Base-by-base conservation (phyloP, 1,140 invertebrate species). In the Drosophila nasuta region DNA sequence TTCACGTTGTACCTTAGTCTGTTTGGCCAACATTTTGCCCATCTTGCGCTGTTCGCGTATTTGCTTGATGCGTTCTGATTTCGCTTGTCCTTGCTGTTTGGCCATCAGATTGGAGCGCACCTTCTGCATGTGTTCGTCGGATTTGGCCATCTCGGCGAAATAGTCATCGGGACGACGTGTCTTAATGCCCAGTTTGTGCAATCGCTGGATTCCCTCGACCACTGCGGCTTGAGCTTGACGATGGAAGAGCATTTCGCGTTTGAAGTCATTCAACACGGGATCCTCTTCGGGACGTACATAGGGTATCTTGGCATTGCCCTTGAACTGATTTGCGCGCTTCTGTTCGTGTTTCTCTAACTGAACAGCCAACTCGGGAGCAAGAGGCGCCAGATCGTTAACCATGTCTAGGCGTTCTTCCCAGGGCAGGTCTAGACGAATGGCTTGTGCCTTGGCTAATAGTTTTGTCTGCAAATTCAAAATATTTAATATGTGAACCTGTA, bases 91-190 rank as follows among this genome's bases (percentile, higher is more conserved):
- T 7, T 95, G 94, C 89, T 99, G 96, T 91, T 98, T 97, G 49
- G 96, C 95, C 92, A 98, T 94, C 1, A 99, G 91, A 86, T 96
- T 96, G 87, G 96, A 94, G 54, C 98, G 94, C 0, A 99, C 96
- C 93, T 98, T 99, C 89, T 99, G 97, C 99, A 99, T 99, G 78
- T 99, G 99, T 45, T 95, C 94, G 93, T 99, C 99, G 54, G 97
- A 95, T 93, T 99, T 99, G 1, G 97, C 97, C 99, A 99, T 99
- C 94, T 99, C 97, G 1, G 98, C 99, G 94, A 99, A 99, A 93
- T 99, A 99, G 93, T 99, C 98, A 33, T 97, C 96, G 0, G 99
- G 99, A 65, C 95, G 94, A 88, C 95, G 96, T 0, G 97, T 98
- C 0, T 95, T 93, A 43, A 99, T 94, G 20, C 95, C 95, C 2